A percentile compares a stretch with the other conserved stretches of the same genome.
phyloP scores from a whole-genome alignment of 2,888 invertebrate species.

The Phyto melanocephala region DNA sequence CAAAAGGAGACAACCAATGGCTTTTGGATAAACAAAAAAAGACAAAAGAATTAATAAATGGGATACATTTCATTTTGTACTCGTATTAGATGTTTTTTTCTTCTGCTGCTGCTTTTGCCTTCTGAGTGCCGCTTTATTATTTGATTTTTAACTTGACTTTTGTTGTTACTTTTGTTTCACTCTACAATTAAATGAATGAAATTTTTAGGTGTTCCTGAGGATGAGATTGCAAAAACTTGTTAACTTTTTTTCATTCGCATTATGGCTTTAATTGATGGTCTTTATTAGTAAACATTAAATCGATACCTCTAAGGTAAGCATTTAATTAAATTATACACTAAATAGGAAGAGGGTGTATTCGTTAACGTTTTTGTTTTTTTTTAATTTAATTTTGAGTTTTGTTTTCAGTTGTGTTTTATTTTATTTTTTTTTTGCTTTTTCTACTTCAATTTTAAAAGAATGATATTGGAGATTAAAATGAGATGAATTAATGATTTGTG shows the following conservation, averaged over 20 bases:
- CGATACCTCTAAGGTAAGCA: constrained; percentile 47
- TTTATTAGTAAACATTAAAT: constrained; percentile 63
- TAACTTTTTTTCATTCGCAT: constrained; percentile 55
- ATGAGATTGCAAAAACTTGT: constrained; percentile 60
- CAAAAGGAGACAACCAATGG: background rate
- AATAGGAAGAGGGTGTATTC: constrained; percentile 56
- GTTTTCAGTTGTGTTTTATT: background rate
- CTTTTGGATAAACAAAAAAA: background rate
- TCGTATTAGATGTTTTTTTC: constrained; percentile 28
- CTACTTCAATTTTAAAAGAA: background rate
- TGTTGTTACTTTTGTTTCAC: background rate
- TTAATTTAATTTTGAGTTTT: too few relatives aligned
- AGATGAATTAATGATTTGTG: background rate
- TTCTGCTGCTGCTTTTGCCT: constrained; percentile 35
- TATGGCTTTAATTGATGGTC: constrained; percentile 41
- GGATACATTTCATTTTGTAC: constrained; percentile 43
- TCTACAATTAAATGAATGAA: constrained; percentile 33
- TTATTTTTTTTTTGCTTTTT: background rate
- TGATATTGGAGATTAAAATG: background rate
- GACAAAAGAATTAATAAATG: constrained; percentile 53
- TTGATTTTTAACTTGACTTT: background rate
- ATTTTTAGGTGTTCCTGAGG: constrained; percentile 18
- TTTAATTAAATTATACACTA: constrained; percentile 58
- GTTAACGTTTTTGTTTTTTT: constrained; percentile 29
- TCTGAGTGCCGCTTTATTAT: constrained; percentile 11